These are phyloP conservation scores for Dysmachus trigonus DNA, from an alignment of 2,888 invertebrate genomes.

Conservation along the genomic window DNA sequence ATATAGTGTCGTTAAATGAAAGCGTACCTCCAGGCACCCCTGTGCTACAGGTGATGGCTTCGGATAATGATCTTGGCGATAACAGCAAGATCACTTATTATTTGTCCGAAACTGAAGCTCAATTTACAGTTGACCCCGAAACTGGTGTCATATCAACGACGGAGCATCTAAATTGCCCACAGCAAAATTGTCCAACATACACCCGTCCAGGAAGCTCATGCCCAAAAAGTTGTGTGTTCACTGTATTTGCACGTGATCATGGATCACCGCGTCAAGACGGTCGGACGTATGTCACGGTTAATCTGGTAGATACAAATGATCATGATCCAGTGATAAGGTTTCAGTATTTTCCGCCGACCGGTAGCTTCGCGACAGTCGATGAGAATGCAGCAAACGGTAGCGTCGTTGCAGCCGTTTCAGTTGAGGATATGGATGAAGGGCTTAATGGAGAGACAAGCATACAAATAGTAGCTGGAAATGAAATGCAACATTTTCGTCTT, in stretches of 20 bases:
- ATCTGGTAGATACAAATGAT: constrained; percentile 91
- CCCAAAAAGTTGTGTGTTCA: constrained; percentile 93
- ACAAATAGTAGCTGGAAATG: constrained; percentile 88
- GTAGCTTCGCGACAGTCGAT: constrained; percentile 89
- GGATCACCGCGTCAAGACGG: constrained; percentile 92
- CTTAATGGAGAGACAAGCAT: constrained; percentile 88
- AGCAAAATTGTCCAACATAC: constrained; percentile 76
- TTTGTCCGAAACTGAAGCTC: constrained; percentile 82
- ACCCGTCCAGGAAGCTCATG: constrained; percentile 68
- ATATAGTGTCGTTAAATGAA: constrained; percentile 91
- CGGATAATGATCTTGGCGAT: constrained; percentile 91
- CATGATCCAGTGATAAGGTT: constrained; percentile 92
- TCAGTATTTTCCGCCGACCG: constrained; percentile 84
- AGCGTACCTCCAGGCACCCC: constrained; percentile 90
- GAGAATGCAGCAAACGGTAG: constrained; percentile 92
- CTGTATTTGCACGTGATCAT: constrained; percentile 92
- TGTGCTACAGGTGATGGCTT: constrained; percentile 91
- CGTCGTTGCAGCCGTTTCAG: constrained; percentile 92
- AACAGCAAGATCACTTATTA: constrained; percentile 93
- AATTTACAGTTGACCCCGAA: constrained; percentile 91
- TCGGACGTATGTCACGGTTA: constrained; percentile 91
- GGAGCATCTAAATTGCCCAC: constrained; percentile 81
- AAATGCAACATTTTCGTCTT: constrained; percentile 87
- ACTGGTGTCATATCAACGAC: constrained; percentile 89
- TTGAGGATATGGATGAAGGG: constrained; percentile 91